A percentile compares a stretch with the other conserved stretches of the same genome.
Evolutionary conservation across 2,888 invertebrate genomes (phyloP).

Genomic region (Aricia artaxerxes): DNA sequence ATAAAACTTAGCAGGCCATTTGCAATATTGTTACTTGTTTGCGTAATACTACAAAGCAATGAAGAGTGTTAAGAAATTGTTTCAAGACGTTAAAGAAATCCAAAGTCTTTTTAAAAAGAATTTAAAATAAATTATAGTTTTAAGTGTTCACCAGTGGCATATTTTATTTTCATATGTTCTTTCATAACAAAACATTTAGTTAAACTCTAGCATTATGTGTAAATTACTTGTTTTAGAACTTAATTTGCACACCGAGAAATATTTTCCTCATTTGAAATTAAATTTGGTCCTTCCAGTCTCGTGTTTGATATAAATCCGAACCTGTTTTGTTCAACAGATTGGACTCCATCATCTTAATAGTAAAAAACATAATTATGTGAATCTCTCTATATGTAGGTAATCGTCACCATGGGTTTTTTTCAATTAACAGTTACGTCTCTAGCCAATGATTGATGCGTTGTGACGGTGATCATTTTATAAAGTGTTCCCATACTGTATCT

Average conservation of each 20-base stretch:
- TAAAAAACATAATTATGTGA: conserved; percentile 4
- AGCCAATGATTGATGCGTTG: conserved; percentile 19
- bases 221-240: not conserved
- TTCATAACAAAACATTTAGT: not conserved
- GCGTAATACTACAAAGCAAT: conserved; percentile 9
- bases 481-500: too few relatives aligned
- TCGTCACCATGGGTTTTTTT: not conserved
- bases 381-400: not conserved
- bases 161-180: not conserved
- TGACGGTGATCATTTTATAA: not conserved
- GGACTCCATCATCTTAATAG: not conserved
- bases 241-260: not conserved
- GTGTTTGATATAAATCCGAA: not conserved
- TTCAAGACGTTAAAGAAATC: not conserved
- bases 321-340: not conserved
- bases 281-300: not conserved
- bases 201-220: not conserved
- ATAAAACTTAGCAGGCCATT: conserved; percentile 31
- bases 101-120: not conserved
- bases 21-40: conserved; percentile 24
- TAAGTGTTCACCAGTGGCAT: not conserved
- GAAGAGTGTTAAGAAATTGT: not conserved
- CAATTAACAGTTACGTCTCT: conserved; percentile 11
- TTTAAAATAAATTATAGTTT: not conserved
- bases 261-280: not conserved